These are phyloP conservation scores for Steinernema carpocapsae DNA, from an alignment of 2,888 invertebrate species.

Conservation along the genomic window DNA sequence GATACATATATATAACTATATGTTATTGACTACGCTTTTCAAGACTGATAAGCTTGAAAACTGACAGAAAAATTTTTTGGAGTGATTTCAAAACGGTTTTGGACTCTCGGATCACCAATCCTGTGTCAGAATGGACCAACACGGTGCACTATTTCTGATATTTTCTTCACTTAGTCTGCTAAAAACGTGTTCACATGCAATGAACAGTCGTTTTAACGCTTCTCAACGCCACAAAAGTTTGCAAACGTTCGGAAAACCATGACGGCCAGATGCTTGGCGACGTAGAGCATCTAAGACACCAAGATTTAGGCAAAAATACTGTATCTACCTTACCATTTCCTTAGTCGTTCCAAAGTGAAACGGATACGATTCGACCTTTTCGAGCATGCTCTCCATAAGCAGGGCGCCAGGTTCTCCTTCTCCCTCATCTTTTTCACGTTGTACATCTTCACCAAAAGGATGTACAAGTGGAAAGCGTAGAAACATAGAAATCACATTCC, in stretches of 20 bases:
- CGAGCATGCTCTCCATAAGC: constrained; percentile 26
- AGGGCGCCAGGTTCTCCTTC: neutral
- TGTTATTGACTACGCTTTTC: too few relatives aligned
- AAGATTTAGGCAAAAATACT: neutral
- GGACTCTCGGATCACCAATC: too few relatives aligned
- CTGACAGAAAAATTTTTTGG: too few relatives aligned
- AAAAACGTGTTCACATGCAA: too few relatives aligned
- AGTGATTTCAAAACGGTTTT: too few relatives aligned
- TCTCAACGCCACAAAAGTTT: too few relatives aligned
- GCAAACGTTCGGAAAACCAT: neutral
- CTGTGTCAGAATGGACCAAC: too few relatives aligned
- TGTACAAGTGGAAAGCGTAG: neutral
- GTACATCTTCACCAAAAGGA: neutral
- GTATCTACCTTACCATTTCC: neutral
- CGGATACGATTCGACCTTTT: neutral
- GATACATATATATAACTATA: too few relatives aligned
- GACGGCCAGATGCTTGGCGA: neutral
- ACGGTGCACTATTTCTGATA: too few relatives aligned
- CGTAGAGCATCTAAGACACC: neutral
- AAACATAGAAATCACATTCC: constrained; percentile 10
- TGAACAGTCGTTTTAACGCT: too few relatives aligned
- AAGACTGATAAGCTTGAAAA: too few relatives aligned
- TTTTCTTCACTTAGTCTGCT: too few relatives aligned
- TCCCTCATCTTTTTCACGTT: neutral
- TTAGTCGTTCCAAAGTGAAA: neutral